Percentiles rank a stretch among this genome's conserved stretches.
Conservation (phyloP, 2,797 vertebrate species). For the Macroramphosus scolopax region DNA sequence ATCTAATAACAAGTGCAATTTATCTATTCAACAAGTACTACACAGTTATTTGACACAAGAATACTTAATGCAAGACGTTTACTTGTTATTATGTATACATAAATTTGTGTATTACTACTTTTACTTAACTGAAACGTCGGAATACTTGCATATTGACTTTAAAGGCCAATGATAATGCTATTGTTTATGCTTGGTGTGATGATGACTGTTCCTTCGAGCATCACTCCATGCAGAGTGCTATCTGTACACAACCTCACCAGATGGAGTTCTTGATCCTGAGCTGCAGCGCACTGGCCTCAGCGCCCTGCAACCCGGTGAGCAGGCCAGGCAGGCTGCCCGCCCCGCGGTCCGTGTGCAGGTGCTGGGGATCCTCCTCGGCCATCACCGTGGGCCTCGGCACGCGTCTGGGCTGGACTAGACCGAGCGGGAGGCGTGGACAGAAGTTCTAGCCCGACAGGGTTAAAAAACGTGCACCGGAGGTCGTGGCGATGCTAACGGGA, state of each 20-base stretch:
- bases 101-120: no score
- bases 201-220: no score
- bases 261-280: constrained; percentile 95
- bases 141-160: no score
- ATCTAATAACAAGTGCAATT: no score
- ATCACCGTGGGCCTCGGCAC: constrained; percentile 70
- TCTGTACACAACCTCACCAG: constrained; percentile 82
- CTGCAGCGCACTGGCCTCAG: constrained; percentile 89
- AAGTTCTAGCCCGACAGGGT: constrained; percentile 21
- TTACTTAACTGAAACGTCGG: no score
- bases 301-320: constrained; percentile 87
- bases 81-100: no score
- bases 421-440: constrained; percentile 23
- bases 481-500: constrained; percentile 58
- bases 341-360: constrained; percentile 72
- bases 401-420: constrained; percentile 29
- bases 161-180: no score
- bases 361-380: constrained; percentile 83
- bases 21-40: neutral
- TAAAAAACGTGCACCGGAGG: constrained; percentile 51
- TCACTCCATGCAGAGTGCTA: neutral
- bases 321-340: constrained; percentile 80
- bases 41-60: no score
- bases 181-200: no score
- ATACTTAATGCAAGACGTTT: no score